Conservation (phyloP, 1,140 invertebrate genomes). For the Drosophila nannoptera region DNA sequence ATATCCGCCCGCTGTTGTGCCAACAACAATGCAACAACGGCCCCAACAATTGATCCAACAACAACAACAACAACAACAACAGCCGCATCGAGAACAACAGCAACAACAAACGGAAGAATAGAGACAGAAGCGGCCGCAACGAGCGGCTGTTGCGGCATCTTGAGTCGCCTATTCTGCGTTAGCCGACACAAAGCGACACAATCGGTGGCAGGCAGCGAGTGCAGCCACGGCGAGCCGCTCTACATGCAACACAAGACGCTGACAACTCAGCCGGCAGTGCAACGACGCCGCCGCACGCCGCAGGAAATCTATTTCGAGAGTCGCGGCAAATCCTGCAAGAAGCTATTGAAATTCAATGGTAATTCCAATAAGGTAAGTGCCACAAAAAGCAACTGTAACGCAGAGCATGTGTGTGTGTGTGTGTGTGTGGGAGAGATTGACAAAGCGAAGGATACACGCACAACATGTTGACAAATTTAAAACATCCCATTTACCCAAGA, state of each 20-base stretch:
- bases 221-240: conserved; percentile 49
- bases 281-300: conserved; percentile 79
- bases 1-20: conserved; percentile 73
- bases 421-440: conserved; percentile 1
- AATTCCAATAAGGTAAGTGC: conserved; percentile 84
- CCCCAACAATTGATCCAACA: conserved; percentile 17
- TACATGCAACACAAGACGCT: conserved; percentile 48
- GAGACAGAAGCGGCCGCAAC: conserved; percentile 19
- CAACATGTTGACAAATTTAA: conserved; percentile 11
- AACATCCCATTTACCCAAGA: conserved; percentile 7
- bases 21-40: conserved; percentile 48
- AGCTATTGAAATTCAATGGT: conserved; percentile 85
- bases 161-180: conserved; percentile 67
- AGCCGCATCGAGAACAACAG: conserved; percentile 18
- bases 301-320: conserved; percentile 88
- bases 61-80: conserved; percentile 19
- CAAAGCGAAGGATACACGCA: conserved; percentile 10
- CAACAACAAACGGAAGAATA: conserved; percentile 21
- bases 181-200: conserved; percentile 63
- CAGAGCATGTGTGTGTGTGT: conserved; percentile 3
- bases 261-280: conserved; percentile 53
- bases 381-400: conserved; percentile 8
- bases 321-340: conserved; percentile 85
- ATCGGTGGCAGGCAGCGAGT: conserved; percentile 61
- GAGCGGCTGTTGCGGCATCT: conserved; percentile 70